Base-by-base conservation (phyloP, 2,113 vertebrate genomes). In the Sapajus apella region DNA sequence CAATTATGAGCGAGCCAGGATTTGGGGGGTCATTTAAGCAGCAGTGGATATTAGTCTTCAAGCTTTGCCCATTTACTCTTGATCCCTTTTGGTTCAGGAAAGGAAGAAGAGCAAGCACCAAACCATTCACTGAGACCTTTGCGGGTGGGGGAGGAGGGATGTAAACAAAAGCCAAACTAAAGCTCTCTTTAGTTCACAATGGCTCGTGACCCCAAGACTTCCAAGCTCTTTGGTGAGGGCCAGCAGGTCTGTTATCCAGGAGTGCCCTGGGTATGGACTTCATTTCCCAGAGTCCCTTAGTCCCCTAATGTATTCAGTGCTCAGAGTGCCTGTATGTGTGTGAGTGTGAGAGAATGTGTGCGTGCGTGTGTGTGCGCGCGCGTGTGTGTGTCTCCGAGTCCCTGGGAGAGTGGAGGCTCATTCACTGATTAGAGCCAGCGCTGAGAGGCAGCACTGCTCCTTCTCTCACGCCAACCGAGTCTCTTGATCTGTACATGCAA, bases 361-460 rank as follows among this genome's bases (percentile, higher is more conserved):
- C 17, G 80, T 8, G 83, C 6, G 95, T 30, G 97, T 5, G 98
- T 2, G 97, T 1, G 95, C 1, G 96, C 18, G 87, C 21, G 93
- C 3, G 86, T 40, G 96, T 75, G 97, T 93, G 95, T 85, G 83
- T 97, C 95, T 97, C 80, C 97, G 98, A 98, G 98, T 98, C 98
- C 98, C 99, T 97, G 93, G 91, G 98, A 98, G 99, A 98, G 99
- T 99, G 98, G 98, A 98, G 98, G 98, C 98, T 99, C 99, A 99
- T 99, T 99, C 99, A 98, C 99, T 99, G 99, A 99, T 99, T 99
- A 98, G 98, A 98, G 98, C 98, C 98, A 98, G 99, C 99, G 98
- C 98, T 98, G 99, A 99, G 99, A 99, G 99, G 99, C 99, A 99
- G 99, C 98, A 99, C 99, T 98, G 99, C 98, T 98, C 99, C 98